A percentile compares a stretch with the other conserved stretches of the same genome.
These are phyloP conservation scores for Drosophila hamatofila DNA, from an alignment of 2,888 invertebrate species.

Conservation along the genomic window DNA sequence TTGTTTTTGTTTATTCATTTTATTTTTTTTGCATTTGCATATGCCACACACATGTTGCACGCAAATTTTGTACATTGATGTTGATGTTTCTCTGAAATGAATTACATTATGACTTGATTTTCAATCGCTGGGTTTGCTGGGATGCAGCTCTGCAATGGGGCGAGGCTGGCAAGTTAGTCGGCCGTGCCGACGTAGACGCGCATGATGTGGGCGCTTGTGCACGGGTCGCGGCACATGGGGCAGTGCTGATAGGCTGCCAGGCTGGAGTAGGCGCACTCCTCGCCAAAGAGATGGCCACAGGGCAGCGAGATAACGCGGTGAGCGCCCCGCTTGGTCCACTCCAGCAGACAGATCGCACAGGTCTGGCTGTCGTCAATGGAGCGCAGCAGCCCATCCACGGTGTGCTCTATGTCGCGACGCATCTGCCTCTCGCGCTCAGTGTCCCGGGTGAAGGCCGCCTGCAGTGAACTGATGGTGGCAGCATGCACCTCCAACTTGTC, in stretches of 20 bases:
- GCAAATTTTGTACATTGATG: no score
- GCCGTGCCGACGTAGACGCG: neutral
- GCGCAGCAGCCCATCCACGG: neutral
- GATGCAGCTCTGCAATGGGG: no score
- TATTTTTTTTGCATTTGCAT: no score
- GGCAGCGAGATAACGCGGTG: neutral
- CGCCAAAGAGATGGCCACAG: neutral
- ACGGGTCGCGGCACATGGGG: neutral
- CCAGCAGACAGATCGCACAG: neutral
- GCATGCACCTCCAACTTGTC: no score
- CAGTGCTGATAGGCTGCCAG: neutral
- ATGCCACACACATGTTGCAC: no score
- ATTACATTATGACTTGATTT: neutral
- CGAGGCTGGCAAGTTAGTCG: no score
- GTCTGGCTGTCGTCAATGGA: neutral
- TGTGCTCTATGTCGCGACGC: neutral
- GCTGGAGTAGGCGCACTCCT: neutral
- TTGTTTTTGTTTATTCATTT: no score
- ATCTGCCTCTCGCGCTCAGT: fast-evolving
- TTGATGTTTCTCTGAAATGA: neutral
- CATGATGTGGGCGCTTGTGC: neutral
- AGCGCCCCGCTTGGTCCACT: neutral
- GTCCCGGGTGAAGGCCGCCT: fast-evolving
- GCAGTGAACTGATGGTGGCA: neutral
- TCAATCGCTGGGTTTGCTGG: no score